Evolutionary conservation across 2,113 vertebrate species (phyloP).

Genomic region (Melierax canorus): DNA sequence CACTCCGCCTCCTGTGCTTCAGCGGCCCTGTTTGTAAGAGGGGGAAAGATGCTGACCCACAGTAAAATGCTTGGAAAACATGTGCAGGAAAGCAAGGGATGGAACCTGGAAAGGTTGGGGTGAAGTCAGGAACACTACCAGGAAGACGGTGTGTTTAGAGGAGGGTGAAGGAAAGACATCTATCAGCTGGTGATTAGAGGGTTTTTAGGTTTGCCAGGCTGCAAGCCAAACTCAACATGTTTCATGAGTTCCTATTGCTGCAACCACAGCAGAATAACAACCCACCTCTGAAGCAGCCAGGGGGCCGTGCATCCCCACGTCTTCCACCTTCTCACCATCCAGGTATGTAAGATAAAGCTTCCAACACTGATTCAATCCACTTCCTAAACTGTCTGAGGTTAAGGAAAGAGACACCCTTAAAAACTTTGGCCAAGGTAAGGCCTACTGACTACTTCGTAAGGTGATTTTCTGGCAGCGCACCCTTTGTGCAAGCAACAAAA

Average conservation of each 20-base stretch:
- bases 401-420: background rate
- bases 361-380: background rate
- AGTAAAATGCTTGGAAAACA: accelerated
- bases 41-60: background rate
- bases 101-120: background rate
- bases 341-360: too few species aligned
- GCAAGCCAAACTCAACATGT: background rate
- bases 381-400: background rate
- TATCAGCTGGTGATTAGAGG: background rate
- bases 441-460: too few species aligned
- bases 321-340: background rate
- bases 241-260: background rate
- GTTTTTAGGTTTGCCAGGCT: background rate
- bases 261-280: background rate
- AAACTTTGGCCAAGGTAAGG: background rate
- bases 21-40: accelerated
- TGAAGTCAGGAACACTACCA: background rate
- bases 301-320: background rate
- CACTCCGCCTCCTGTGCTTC: background rate
- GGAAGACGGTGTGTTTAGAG: background rate
- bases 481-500: background rate
- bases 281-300: background rate
- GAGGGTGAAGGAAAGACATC: background rate
- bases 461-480: background rate
- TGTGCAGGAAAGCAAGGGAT: accelerated